Base-by-base conservation (phyloP, 2,888 invertebrate genomes). In the Drosophila antonietae region DNA sequence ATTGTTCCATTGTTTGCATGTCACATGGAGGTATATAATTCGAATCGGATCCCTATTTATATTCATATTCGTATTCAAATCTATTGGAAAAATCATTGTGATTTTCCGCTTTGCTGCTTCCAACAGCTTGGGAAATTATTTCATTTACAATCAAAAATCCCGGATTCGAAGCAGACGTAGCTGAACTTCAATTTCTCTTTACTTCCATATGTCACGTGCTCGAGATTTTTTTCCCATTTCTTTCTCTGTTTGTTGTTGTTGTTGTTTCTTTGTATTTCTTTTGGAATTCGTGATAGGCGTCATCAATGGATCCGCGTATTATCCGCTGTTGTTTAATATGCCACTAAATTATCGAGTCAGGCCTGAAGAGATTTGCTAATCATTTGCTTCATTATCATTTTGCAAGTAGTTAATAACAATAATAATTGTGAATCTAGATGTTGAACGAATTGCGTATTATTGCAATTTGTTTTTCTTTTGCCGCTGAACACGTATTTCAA, bases 71-170 rank as follows among this genome's bases (percentile, higher is more conserved):
- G 44, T 56, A 49, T 64, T 61, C 39, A 69, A 68, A 75, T 78
- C 80, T 71, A 78, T 78, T 74, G 74, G 65, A 33, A 37, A 69
- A 65, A 66, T 69, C 79, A 76, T 70, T 78, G 78, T 80, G 53
- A 68, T 75, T 75, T 77, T 75, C 80, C 74, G 77, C 70, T 58
- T 61, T 63, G 63, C n/a, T 71, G 71, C 52, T 20, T n/a, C 10
- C 52, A n/a, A n/a, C 23, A 49, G 58, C 65, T 44, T 77, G 77
- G 58, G 75, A 80, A 73, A 80, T 63, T 7, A 61, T 57, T 59
- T 53, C 58, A 71, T 79, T 70, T 31, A 57, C 46, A 67, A 46
- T 61, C 23, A 20, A 46, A 46, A 49, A 33, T 12, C 39, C 53
- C 46, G 9, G n/a, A 37, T 20, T 44, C 44, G 8, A 37, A 39